Conservation (phyloP, 1,140 invertebrate species). For the Aphidius ervi region DNA sequence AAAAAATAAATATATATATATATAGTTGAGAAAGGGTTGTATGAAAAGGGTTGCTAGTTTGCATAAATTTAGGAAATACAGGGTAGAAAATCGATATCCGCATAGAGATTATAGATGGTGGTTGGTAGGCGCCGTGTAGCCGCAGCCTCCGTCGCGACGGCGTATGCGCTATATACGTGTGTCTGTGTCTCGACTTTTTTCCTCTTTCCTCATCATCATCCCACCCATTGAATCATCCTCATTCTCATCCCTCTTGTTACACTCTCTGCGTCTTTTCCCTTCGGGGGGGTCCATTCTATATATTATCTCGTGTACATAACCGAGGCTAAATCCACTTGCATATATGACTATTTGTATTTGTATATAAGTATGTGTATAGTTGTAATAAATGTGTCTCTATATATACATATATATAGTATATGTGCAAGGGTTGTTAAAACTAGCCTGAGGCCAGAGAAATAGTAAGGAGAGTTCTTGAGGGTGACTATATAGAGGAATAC, state of each 20-base stretch:
- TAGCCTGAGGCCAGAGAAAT: conserved; percentile 3
- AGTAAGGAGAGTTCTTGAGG: conserved; percentile 10
- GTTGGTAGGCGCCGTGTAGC: conserved; percentile 55
- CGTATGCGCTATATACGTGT: conserved; percentile 48
- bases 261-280: not conserved
- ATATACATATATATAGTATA: no score
- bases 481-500: no score
- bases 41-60: conserved; percentile 43
- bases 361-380: no score
- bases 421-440: conserved; percentile 16
- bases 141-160: conserved; percentile 55
- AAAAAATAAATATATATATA: conserved; percentile 8
- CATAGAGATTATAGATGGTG: conserved; percentile 57
- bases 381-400: no score
- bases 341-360: no score
- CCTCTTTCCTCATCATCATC: no score
- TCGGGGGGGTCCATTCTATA: no score
- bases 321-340: no score
- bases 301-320: no score
- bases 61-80: conserved; percentile 57
- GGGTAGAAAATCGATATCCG: conserved; percentile 54
- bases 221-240: not conserved
- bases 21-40: conserved; percentile 11
- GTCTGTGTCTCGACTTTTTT: no score
- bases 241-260: not conserved